Evolutionary conservation across 2,113 vertebrate species (phyloP).

Genomic region (Nanorana parkeri): DNA sequence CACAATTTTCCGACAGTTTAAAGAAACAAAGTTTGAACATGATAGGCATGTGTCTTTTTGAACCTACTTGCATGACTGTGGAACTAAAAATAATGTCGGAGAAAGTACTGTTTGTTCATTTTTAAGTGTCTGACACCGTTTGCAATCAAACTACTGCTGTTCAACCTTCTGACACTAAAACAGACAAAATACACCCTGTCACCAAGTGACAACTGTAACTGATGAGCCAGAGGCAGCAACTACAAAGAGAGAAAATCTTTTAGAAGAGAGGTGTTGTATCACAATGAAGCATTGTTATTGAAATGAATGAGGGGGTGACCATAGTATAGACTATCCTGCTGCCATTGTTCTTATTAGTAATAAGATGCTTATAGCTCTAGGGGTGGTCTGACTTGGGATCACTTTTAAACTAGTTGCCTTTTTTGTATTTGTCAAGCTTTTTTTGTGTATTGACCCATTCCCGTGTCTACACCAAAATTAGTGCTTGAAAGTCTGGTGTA

Average conservation of each 20-base stretch:
- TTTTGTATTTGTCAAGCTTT: neutral
- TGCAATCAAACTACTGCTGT: neutral
- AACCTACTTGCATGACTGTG: too few species aligned
- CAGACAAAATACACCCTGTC: constrained; percentile 34
- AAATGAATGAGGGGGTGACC: neutral
- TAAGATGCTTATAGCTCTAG: neutral
- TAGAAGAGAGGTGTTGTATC: constrained; percentile 21
- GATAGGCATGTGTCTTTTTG: too few species aligned
- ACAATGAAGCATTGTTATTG: constrained; percentile 38
- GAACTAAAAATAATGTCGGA: too few species aligned
- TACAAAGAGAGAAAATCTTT: constrained; percentile 38
- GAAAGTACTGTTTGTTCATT: neutral
- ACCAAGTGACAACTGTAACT: constrained; percentile 32
- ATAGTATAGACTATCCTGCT: neutral
- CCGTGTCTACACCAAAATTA: too few species aligned
- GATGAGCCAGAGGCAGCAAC: constrained; percentile 22
- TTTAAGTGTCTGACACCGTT: neutral
- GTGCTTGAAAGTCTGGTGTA: too few species aligned
- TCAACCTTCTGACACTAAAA: constrained; percentile 17
- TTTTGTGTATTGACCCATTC: too few species aligned
- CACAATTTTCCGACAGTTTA: too few species aligned
- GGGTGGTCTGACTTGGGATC: constrained; percentile 5
- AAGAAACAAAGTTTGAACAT: too few species aligned
- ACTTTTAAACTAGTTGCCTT: neutral
- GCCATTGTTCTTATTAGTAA: neutral